A percentile compares a stretch with the other conserved stretches of the same genome.
Conservation (phyloP, 2,888 invertebrate species). For the Strigamia transsilvanica region DNA sequence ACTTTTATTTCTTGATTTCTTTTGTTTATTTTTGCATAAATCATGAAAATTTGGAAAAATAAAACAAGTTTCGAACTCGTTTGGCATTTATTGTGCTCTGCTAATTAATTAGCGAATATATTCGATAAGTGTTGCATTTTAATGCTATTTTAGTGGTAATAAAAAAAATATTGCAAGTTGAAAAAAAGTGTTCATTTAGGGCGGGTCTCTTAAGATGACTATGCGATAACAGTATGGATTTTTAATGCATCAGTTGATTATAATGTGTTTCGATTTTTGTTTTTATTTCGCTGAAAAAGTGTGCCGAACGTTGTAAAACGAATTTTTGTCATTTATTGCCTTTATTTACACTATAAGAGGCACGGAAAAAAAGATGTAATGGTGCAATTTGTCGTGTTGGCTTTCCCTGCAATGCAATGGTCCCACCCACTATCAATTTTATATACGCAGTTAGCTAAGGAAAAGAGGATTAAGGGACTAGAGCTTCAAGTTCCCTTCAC, state of each 20-base stretch:
- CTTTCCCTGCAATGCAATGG: constrained; percentile 34
- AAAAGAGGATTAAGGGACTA: constrained; percentile 36
- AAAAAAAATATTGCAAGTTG: not conserved
- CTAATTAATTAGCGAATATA: not conserved
- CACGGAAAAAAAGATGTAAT: not conserved
- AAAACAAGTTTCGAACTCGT: not conserved
- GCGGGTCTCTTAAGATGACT: constrained; percentile 17
- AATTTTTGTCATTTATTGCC: too few relatives aligned
- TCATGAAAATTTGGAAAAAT: too few relatives aligned
- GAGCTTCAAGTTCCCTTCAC: constrained; percentile 18
- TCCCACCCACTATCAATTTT: constrained; percentile 48
- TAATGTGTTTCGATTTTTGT: constrained; percentile 9
- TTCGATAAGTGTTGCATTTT: not conserved
- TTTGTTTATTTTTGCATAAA: too few relatives aligned
- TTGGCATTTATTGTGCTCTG: not conserved
- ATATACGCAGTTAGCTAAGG: constrained; percentile 44
- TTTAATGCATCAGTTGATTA: constrained; percentile 24
- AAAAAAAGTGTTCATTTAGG: constrained; percentile 34
- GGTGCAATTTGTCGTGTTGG: constrained; percentile 26
- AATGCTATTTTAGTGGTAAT: not conserved
- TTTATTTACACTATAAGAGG: not conserved
- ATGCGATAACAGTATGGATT: not conserved
- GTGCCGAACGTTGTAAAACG: too few relatives aligned
- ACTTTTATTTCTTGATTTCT: too few relatives aligned
- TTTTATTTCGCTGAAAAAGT: not conserved